phyloP scores from a whole-genome alignment of 2,797 vertebrate species.

The Florisuga fusca region DNA sequence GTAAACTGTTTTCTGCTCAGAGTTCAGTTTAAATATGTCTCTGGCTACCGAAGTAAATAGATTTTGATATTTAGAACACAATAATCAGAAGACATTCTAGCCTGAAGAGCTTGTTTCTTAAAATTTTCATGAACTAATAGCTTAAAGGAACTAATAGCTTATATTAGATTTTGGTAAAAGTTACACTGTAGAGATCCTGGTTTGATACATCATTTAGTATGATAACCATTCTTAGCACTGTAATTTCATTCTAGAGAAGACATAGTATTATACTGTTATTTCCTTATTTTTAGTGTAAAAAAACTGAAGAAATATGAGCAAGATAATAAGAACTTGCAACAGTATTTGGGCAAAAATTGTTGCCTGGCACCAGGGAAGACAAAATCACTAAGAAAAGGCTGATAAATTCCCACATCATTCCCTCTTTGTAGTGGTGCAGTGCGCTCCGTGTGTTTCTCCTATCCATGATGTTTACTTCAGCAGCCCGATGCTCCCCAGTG shows the following conservation, averaged over 20 bases:
- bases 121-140: not conserved
- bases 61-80: not conserved
- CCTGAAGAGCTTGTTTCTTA: not conserved
- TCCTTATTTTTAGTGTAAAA: not conserved
- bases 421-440: not conserved
- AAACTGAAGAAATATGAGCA: not conserved
- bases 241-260: not conserved
- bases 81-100: not conserved
- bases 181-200: not conserved
- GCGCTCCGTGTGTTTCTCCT: not conserved
- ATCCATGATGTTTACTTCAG: constrained; percentile 24
- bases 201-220: not conserved
- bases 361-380: not conserved
- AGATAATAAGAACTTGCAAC: not conserved
- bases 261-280: not conserved
- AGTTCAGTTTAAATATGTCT: not conserved
- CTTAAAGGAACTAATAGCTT: not conserved
- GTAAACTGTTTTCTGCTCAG: not conserved
- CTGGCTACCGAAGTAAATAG: not conserved
- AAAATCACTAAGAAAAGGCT: not conserved
- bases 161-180: not conserved
- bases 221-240: not conserved
- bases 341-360: not conserved
- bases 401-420: constrained; percentile 18
- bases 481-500: not conserved